Evolutionary conservation across 2,888 invertebrate species (phyloP).

Genomic region (Blastobasis lacticolella): DNA sequence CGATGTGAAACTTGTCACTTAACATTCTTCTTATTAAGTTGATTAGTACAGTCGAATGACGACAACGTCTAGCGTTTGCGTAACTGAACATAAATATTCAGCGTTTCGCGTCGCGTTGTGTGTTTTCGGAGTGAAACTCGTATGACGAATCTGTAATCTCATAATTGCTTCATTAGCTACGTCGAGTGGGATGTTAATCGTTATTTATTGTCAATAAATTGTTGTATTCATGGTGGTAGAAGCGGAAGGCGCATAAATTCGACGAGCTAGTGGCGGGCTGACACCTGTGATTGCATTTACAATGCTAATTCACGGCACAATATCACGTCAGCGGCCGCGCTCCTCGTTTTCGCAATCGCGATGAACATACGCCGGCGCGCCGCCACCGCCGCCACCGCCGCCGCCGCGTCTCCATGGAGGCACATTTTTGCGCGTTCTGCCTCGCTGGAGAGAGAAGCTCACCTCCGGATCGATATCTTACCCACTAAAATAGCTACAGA

Average conservation of each 20-base stretch:
- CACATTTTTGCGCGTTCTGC: too few species aligned
- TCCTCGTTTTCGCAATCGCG: conserved; percentile 34
- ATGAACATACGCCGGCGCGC: conserved; percentile 15
- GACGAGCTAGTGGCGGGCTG: conserved; percentile 60
- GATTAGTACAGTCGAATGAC: conserved; percentile 23
- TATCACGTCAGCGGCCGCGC: conserved; percentile 50
- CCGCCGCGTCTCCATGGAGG: too few species aligned
- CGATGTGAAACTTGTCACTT: conserved; percentile 42
- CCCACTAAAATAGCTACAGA: too few species aligned
- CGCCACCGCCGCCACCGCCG: background rate
- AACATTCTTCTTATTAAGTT: conserved; percentile 31
- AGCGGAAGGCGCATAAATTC: conserved; percentile 68
- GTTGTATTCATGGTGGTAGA: conserved; percentile 57
- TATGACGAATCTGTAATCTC: conserved; percentile 30
- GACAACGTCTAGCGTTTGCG: conserved; percentile 10
- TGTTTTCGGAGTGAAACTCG: conserved; percentile 18
- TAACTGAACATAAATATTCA: conserved; percentile 12
- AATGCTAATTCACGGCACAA: conserved; percentile 69
- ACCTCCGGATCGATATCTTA: too few species aligned
- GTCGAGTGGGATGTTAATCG: conserved; percentile 45
- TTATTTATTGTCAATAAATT: conserved; percentile 65
- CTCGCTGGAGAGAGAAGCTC: too few species aligned
- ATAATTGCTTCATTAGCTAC: conserved; percentile 47
- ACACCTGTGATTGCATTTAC: conserved; percentile 75
- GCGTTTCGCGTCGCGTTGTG: conserved; percentile 10